Evolutionary conservation across 2,113 vertebrate species (phyloP).

Genomic region (Muntiacus muntjak): DNA sequence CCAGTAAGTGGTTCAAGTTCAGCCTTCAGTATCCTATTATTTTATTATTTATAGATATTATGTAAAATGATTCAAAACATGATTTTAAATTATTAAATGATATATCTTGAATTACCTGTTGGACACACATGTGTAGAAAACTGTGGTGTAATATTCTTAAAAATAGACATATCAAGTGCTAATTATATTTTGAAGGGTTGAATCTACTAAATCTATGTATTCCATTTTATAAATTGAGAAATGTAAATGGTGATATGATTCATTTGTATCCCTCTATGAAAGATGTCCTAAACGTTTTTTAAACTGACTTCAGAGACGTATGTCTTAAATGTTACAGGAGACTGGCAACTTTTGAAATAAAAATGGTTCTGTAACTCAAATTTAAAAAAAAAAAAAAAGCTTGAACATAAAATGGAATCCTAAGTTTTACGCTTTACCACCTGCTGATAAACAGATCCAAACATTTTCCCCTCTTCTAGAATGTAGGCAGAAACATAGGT

Average conservation of each 20-base stretch:
- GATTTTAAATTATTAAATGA: constrained; percentile 13
- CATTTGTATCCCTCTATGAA: constrained; percentile 67
- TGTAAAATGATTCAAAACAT: constrained; percentile 9
- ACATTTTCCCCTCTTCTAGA: not conserved
- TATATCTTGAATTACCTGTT: not conserved
- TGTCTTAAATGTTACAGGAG: constrained; percentile 61
- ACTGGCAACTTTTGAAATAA: constrained; percentile 46
- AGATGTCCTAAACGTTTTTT: constrained; percentile 68
- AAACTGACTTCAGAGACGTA: constrained; percentile 73
- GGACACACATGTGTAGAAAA: constrained; percentile 15
- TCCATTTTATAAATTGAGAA: constrained; percentile 72
- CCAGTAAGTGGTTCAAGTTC: not conserved
- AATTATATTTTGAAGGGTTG: constrained; percentile 43
- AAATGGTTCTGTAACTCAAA: constrained; percentile 27
- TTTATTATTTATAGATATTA: not conserved
- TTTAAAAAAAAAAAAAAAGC: not conserved
- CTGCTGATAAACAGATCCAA: not conserved
- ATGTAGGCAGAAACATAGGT: not conserved
- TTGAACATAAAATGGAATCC: not conserved
- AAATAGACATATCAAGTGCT: not conserved
- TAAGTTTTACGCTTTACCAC: not conserved
- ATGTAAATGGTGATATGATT: constrained; percentile 66
- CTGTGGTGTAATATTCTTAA: not conserved
- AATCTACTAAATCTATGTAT: constrained; percentile 59
- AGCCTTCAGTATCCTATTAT: not conserved